Evolutionary conservation across 2,797 vertebrate genomes (phyloP), one percentile per base, ranked within the genome.

Genomic region (Bucorvus abyssinicus): DNA sequence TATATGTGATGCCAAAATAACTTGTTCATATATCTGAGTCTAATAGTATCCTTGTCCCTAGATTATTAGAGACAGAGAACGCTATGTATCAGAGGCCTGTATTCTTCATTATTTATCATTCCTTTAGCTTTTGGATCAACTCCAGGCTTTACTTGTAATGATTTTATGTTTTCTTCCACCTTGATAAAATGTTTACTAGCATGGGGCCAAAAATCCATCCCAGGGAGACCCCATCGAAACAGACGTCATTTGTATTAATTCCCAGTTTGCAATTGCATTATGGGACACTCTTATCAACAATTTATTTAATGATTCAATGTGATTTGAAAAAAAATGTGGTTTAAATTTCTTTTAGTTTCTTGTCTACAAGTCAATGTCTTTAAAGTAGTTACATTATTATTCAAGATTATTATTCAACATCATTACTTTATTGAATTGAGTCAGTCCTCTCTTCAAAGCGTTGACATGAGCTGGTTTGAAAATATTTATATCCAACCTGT

Each of bases 41-140:
- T 91, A 92, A 91, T 77, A 80, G 44, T 64, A 77, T 70, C 79
- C 71, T 93, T 90, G 67, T 95, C 56, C 56, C 68, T 67, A 63
- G 64, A 84, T 94, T 94, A 88, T 67, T 86, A n/a, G 36, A 74
- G 49, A 52, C 52, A 52, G 55, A 89, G 36, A 84, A 14, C 17
- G 61, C 30, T 84, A 44, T 74, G 60, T 83, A 83, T 73, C 52
- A 40, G 38, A n/a, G 29, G 36, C 73, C 64, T 80, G 47, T 84
- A 74, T 91, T 94, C 76, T 90, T 93, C 76, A 88, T 85, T 95
- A 91, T 95, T 96, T 95, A 86, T 88, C 60, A 93, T 90, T 94
- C 40, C 40, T 88, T 94, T 88, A 78, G 64, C 56, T 94, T 95
- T 91, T 90, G 52, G 56, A 91, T 77, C 79, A 88, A 86, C 73